Evolutionary conservation across 2,797 vertebrate genomes (phyloP), one percentile per base, ranked within the genome.

Genomic region (Ataeniobius toweri): DNA sequence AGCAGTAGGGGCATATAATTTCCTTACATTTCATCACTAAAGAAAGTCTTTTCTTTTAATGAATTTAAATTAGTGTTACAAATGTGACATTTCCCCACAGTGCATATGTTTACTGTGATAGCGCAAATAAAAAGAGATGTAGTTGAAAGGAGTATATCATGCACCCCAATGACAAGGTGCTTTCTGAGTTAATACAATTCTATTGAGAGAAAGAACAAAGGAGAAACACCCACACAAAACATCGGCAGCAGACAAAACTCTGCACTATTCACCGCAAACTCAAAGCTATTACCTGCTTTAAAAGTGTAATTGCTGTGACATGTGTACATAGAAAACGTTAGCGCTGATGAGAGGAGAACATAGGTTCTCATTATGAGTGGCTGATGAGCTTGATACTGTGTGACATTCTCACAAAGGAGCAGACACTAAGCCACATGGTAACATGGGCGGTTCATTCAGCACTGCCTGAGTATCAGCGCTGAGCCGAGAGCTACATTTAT

Each of bases 401-500:
- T 73, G 87, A 76, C 85, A 77, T 56, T 78, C 85, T 90, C 79
- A 86, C 86, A 85, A 88, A 86, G 73, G 73, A 87, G 79, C 73
- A 85, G 81, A 75, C 80, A 65, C 36, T 46, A 55, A 85, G 88
- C 89, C 78, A 85, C 86, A 83, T 36, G 44, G 84, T 74, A 84
- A 86, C 83, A 84, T 31, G 65, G 83, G 79, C 20, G 44, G 82
- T 82, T 91, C 86, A 86, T 90, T 89, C 85, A 82, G 65, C 78
- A 41, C 76, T 65, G 84, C 61, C 80, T 84, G 86, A 83, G 84
- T 84, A 90, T 86, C 91, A 87, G 84, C 69, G 28, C 58, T 8
- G 50, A 53, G 83, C 24, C 90, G 86, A 94, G 89, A 91, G 88
- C 86, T 86, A 81, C 78, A 89, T 94, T 92, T 85, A 90, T 92